A percentile compares a stretch with the other conserved stretches of the same genome.
These are phyloP conservation scores for Cylloceria caligata DNA, from an alignment of 2,888 invertebrate genomes.

Conservation along the genomic window DNA sequence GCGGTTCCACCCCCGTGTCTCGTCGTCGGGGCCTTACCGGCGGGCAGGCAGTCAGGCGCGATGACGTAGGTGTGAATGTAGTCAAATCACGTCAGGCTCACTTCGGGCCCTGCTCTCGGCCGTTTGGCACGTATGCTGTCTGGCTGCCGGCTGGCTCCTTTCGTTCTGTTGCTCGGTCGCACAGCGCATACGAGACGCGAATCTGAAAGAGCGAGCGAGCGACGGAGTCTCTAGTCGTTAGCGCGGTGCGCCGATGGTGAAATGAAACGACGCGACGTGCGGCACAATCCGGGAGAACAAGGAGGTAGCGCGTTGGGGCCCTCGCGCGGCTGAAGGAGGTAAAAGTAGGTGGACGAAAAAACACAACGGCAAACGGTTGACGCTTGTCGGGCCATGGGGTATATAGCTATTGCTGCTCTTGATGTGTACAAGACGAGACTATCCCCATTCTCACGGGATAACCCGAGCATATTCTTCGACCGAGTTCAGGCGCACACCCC, in stretches of 20 bases:
- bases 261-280: neutral
- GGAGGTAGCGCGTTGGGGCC: neutral
- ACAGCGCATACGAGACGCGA: slow-evolving; percentile 26
- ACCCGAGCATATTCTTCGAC: slow-evolving; percentile 66
- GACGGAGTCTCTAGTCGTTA: neutral
- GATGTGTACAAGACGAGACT: slow-evolving; percentile 61
- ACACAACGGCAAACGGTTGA: slow-evolving; percentile 50
- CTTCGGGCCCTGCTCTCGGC: slow-evolving; percentile 69
- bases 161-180: slow-evolving; percentile 29
- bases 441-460: slow-evolving; percentile 74
- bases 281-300: neutral
- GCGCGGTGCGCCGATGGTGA: slow-evolving; percentile 3
- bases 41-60: slow-evolving; percentile 67
- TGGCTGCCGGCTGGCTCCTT: slow-evolving; percentile 19
- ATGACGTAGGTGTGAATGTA: slow-evolving; percentile 81
- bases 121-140: slow-evolving; percentile 29
- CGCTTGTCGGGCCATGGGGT: slow-evolving; percentile 39
- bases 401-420: slow-evolving; percentile 34
- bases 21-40: slow-evolving; percentile 60
- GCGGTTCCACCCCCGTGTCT: slow-evolving; percentile 71
- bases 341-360: slow-evolving; percentile 26
- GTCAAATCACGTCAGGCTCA: slow-evolving; percentile 82
- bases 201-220: slow-evolving; percentile 11
- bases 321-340: neutral
- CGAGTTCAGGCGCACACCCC: slow-evolving; percentile 69